These are phyloP conservation scores for Ophonus ardosiacus DNA, from an alignment of 2,888 invertebrate genomes.

Conservation along the genomic window DNA sequence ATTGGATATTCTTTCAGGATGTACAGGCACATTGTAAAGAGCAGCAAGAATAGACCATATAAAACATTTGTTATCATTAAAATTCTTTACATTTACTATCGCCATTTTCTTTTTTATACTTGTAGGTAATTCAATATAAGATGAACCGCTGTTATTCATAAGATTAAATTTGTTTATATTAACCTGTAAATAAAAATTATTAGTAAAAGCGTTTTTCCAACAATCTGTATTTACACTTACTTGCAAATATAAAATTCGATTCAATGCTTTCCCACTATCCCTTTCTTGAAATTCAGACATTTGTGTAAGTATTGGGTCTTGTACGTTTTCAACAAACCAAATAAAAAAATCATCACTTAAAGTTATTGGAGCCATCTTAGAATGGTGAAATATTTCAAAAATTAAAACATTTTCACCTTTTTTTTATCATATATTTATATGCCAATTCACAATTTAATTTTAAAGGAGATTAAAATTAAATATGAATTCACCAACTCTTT, in stretches of 20 bases:
- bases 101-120: slow-evolving; percentile 6
- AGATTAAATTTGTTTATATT: background rate
- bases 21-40: background rate
- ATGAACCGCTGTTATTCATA: background rate
- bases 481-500: slow-evolving; percentile 24
- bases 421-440: slow-evolving; percentile 29
- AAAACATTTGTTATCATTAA: slow-evolving; percentile 5
- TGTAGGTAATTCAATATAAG: background rate
- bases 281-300: slow-evolving; percentile 66
- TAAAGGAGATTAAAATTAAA: background rate
- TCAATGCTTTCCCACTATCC: slow-evolving; percentile 65
- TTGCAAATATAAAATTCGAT: slow-evolving; percentile 23
- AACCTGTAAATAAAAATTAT: background rate
- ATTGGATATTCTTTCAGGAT: background rate
- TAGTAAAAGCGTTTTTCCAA: too few species aligned
- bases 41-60: background rate
- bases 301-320: slow-evolving; percentile 46
- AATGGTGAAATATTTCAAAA: background rate
- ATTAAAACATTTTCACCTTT: background rate
- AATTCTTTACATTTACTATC: slow-evolving; percentile 8
- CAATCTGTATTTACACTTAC: slow-evolving; percentile 46
- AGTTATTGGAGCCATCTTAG: slow-evolving; percentile 30
- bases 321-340: slow-evolving; percentile 60
- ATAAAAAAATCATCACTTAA: background rate
- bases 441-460: slow-evolving; percentile 8